Evolutionary conservation across 2,888 invertebrate genomes (phyloP).

Genomic region (Cerastis leucographa): DNA sequence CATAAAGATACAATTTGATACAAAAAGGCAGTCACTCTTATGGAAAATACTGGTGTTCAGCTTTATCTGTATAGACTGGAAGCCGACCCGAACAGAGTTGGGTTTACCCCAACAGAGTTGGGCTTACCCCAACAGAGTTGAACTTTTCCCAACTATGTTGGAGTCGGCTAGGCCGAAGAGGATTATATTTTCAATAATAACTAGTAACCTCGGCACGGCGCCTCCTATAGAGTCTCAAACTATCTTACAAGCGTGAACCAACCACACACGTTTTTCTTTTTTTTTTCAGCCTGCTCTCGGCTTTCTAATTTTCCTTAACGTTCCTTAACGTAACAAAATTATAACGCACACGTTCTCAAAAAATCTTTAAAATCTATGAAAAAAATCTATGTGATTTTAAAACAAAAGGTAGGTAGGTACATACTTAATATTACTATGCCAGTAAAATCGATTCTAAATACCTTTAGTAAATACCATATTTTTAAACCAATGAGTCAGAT

Average conservation of each 20-base stretch:
- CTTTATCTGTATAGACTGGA: neutral
- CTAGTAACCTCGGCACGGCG: neutral
- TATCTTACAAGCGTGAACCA: neutral
- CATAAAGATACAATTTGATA: neutral
- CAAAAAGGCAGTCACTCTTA: too few relatives aligned
- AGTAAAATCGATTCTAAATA: neutral
- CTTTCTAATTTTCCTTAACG: too few relatives aligned
- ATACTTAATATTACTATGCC: neutral
- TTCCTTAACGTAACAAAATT: too few relatives aligned
- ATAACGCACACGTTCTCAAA: too few relatives aligned
- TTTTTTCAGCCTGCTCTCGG: neutral
- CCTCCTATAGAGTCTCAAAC: neutral
- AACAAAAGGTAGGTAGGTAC: neutral
- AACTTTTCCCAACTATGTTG: too few relatives aligned
- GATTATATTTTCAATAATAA: neutral
- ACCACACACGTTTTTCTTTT: too few relatives aligned
- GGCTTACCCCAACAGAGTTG: too few relatives aligned
- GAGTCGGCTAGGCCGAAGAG: neutral
- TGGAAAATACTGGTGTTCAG: neutral
- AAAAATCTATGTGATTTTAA: neutral
- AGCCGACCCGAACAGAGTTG: too few relatives aligned
- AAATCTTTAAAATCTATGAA: too few relatives aligned
- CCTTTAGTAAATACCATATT: constrained; percentile 13
- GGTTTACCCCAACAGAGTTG: too few relatives aligned
- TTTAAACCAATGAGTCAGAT: constrained; percentile 41